These are phyloP conservation scores for Candoia aspera DNA, from an alignment of 2,113 vertebrate genomes.

Conservation along the genomic window DNA sequence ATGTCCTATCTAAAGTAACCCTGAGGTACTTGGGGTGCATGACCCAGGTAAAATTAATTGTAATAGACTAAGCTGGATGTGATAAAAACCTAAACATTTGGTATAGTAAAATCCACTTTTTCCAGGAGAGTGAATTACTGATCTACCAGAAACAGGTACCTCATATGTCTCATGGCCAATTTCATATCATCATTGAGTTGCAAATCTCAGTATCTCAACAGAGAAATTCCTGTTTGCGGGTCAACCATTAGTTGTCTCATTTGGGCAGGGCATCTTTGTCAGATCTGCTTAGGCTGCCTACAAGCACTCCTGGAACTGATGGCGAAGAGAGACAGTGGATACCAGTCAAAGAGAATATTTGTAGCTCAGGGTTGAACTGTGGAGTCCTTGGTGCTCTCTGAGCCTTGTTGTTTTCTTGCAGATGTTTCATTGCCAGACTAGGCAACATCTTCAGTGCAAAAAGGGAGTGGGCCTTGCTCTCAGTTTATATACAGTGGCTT, in stretches of 20 bases:
- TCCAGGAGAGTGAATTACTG: neutral
- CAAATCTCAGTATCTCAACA: neutral
- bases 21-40: no score
- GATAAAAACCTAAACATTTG: neutral
- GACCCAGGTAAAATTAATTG: neutral
- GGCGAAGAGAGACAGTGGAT: neutral
- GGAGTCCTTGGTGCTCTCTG: no score
- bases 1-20: no score
- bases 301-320: neutral
- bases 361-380: no score
- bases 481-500: no score
- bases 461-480: no score
- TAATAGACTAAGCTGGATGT: neutral
- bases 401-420: no score
- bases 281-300: neutral
- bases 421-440: no score
- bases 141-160: neutral
- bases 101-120: no score
- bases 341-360: no score
- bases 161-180: neutral
- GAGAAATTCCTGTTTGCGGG: neutral
- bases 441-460: no score
- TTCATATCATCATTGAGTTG: neutral
- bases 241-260: neutral
- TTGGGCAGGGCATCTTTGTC: neutral